Base-by-base conservation (phyloP, 2,797 vertebrate species). In the Liparis tanakae region DNA sequence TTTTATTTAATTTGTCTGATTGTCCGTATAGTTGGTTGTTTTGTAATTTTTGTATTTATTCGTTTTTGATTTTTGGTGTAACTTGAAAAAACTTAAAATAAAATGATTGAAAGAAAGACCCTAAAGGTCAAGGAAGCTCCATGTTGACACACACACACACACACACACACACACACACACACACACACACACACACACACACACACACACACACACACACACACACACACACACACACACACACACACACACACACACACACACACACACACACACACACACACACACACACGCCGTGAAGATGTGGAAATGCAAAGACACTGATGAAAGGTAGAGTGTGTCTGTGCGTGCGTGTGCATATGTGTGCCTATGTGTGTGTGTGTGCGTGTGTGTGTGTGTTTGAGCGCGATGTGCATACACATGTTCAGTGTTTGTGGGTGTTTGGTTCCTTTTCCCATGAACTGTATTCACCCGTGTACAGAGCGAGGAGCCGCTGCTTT, bases 401-500 rank as follows among this genome's bases (percentile, higher is more conserved):
- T 65, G 72, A 57, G 57, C 33, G 15, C 56, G n/a, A 80, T 67
- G 79, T 72, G 61, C 10, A 10, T 56, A 53, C 61, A 70, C 78
- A 75, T 67, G 54, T 82, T 70, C 54, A 59, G 59, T 70, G n/a
- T 51, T 62, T 79, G 62, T 73, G 89, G 72, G 76, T 83, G 79
- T 88, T 87, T 84, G 87, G 80, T 90, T 92, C 85, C 60, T 86
- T 92, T 94, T 94, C 94, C 92, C 92, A 93, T 91, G 92, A 92
- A 92, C 90, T 94, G 86, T 86, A 88, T 93, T 92, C 93, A 91
- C 90, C 91, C 89, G 33, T 85, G 74, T 69, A 68, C 71, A 88
- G 82, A 91, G 88, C 87, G 81, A 88, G 84, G 90, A 85, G 77
- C 85, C 82, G 89, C 89, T 88, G 85, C 86, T 89, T 89, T 89